Evolutionary conservation across 1,140 invertebrate species (phyloP), one percentile per base, ranked within the genome.

Genomic region (Colletes latitarsis): DNA sequence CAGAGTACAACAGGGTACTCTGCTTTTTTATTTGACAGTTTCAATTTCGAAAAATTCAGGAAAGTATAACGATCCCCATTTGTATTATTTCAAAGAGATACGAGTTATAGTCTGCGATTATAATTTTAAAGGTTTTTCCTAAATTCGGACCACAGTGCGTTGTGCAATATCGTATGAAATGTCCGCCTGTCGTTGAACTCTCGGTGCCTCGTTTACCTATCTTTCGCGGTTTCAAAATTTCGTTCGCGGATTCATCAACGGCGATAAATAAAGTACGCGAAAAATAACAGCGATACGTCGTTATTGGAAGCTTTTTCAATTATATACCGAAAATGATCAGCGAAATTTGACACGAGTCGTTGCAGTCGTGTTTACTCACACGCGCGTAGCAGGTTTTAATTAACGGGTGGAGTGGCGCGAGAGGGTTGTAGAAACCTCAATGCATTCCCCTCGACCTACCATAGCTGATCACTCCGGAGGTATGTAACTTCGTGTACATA

Each of bases 371-470:
- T 76, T 84, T 70, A 70, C 55, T 82, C 81, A 70, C 80, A 72
- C 75, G 77, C 43, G 71, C 72, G 77, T 77, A 81, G 75, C 83
- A 81, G 84, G 88, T 92, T 91, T 92, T 91, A 92, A 92, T 92
- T 91, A 92, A 91, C 90, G 88, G 78, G 80, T 76, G 55, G 39
- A 53, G 62, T 52, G 21, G 46, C 30, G 30, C 57, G 63, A 76
- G 72, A 70, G 21, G 41, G 52, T 49, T 60, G 53, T 41, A 57
- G 77, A 83, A 70, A 76, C 85, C 84, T 67, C 60, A 30, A 73
- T 73, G 77, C 77, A 64, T 69, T 83, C 82, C 76, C 83, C 55
- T 67, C 74, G 60, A 68, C 58, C 60, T 57, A 58, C 53, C 64
- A 70, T 67, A 72, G 78, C 70, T 82, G 84, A 85, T 85, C 83